Evolutionary conservation across 2,888 invertebrate genomes (phyloP).

Genomic region (Lasioglossum pauxillum): DNA sequence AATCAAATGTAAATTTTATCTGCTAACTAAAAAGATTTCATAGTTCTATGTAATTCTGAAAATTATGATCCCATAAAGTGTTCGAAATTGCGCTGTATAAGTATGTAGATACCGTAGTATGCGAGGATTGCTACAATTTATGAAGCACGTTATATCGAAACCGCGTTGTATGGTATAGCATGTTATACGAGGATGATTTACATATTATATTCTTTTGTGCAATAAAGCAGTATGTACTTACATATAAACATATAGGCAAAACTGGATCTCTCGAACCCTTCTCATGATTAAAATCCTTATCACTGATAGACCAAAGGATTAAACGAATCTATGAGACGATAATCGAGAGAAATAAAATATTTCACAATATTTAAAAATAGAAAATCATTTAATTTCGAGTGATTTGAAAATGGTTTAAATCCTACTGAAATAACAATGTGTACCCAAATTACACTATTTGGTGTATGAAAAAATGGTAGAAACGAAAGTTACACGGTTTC

Average conservation of each 20-base stretch:
- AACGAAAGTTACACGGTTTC: no score
- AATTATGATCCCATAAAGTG: neutral
- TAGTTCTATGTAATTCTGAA: neutral
- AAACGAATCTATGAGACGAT: no score
- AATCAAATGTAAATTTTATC: neutral
- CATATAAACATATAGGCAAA: neutral
- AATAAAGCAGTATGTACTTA: neutral
- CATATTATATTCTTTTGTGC: neutral
- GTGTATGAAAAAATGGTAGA: no score
- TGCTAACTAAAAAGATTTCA: neutral
- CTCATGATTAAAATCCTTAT: no score
- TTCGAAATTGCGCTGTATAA: neutral
- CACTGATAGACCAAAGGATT: no score
- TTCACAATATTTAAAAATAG: no score
- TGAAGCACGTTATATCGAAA: neutral
- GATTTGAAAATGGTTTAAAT: neutral
- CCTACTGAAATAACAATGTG: neutral
- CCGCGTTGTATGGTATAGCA: neutral
- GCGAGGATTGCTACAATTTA: neutral
- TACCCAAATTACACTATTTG: no score
- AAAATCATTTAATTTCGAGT: neutral
- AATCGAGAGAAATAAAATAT: no score
- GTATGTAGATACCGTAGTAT: neutral
- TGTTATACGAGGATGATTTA: neutral
- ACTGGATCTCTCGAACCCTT: no score